Evolutionary conservation across 2,888 invertebrate genomes (phyloP).

Genomic region (Phoenoteleia sp.): DNA sequence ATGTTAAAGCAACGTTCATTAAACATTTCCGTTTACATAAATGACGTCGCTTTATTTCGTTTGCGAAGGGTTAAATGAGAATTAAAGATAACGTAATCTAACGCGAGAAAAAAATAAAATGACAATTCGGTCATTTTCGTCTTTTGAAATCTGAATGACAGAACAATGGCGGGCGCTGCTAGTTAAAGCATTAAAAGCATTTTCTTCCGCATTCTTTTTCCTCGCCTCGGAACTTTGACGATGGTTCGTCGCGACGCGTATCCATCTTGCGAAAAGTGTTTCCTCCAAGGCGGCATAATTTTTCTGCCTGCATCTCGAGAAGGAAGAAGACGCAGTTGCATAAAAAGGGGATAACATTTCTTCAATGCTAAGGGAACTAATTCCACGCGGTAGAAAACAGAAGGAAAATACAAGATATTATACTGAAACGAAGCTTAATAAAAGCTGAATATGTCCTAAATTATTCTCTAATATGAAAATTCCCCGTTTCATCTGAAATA

Average conservation of each 20-base stretch:
- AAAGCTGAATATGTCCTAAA: constrained; percentile 33
- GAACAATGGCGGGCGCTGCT: constrained; percentile 76
- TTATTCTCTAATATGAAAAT: constrained; percentile 42
- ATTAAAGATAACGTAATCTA: constrained; percentile 25
- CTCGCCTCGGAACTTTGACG: constrained; percentile 64
- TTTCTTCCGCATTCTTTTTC: constrained; percentile 74
- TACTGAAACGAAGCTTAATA: constrained; percentile 48
- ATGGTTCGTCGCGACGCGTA: constrained; percentile 53
- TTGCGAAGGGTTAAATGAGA: constrained; percentile 11
- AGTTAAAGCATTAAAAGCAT: constrained; percentile 82
- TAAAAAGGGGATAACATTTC: constrained; percentile 64
- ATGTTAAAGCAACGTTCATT: too few relatives aligned
- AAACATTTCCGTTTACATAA: neutral
- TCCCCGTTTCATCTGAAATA: constrained; percentile 17
- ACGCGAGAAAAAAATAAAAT: constrained; percentile 1
- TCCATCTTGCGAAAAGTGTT: constrained; percentile 48
- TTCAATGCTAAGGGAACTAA: constrained; percentile 53
- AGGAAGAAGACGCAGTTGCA: constrained; percentile 42
- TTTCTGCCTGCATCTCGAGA: constrained; percentile 54
- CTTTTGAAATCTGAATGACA: constrained; percentile 64
- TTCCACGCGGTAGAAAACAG: constrained; percentile 42
- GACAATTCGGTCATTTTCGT: constrained; percentile 35
- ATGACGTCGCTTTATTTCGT: neutral
- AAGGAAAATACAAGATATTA: constrained; percentile 46
- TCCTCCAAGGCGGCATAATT: constrained; percentile 41